Conservation (phyloP, 1,140 invertebrate genomes). For the Helicorthomorpha holstii region DNA sequence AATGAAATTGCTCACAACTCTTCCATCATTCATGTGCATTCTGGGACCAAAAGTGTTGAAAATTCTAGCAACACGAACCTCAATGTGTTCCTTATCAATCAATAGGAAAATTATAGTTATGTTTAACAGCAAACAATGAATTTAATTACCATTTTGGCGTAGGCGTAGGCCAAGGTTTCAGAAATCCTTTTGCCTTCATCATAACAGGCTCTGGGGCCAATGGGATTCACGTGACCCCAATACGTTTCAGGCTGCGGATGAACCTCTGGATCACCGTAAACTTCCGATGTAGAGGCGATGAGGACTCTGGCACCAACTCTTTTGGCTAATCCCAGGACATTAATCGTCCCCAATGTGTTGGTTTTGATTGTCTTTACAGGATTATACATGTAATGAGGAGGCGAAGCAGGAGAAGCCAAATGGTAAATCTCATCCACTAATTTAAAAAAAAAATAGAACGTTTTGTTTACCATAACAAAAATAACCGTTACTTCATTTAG, state of each 20-base stretch:
- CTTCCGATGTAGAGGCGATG: conserved; percentile 95
- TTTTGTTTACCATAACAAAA: no score
- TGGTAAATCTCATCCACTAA: conserved; percentile 97
- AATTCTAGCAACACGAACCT: conserved; percentile 88
- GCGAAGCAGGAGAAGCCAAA: conserved; percentile 93
- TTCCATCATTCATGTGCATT: conserved; percentile 98
- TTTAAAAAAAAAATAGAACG: no score
- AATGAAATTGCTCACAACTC: conserved; percentile 98
- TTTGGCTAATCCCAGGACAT: conserved; percentile 88
- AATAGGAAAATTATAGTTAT: not conserved
- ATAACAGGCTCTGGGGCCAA: conserved; percentile 88
- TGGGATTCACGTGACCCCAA: conserved; percentile 99
- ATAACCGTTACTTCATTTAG: no score
- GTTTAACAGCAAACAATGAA: not conserved
- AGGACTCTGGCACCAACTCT: conserved; percentile 83
- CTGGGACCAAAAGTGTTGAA: conserved; percentile 99
- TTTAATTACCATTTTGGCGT: conserved; percentile 58
- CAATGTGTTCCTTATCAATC: conserved; percentile 53
- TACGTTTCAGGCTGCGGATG: conserved; percentile 91
- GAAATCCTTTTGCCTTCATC: conserved; percentile 97
- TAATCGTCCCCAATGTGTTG: conserved; percentile 98
- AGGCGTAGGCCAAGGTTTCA: conserved; percentile 91
- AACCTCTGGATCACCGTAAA: conserved; percentile 94
- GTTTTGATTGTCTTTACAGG: conserved; percentile 99
- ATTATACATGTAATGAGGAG: conserved; percentile 99